phyloP scores from a whole-genome alignment of 2,888 invertebrate species.

The Platycnemis pennipes region DNA sequence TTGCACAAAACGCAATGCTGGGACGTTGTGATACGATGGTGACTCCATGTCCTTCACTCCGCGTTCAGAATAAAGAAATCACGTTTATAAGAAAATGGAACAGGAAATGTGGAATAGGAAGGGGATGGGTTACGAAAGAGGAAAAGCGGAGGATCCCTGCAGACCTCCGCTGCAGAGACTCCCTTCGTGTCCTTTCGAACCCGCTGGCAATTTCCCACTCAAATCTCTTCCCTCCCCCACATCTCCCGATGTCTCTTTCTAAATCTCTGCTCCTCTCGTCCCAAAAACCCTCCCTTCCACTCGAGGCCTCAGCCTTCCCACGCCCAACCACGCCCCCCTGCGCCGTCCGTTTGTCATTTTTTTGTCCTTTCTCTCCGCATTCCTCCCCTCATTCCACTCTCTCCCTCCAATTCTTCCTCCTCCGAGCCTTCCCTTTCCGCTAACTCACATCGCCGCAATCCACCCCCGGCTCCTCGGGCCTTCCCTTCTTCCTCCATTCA shows the following conservation, averaged over 20 bases:
- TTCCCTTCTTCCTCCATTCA: too few species aligned
- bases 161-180: background rate
- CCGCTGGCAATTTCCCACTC: constrained; percentile 2
- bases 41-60: too few species aligned
- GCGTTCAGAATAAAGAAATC: too few species aligned
- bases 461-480: too few species aligned
- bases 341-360: background rate
- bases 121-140: background rate
- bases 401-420: background rate
- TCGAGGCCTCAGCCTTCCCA: background rate
- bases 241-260: background rate
- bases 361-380: background rate
- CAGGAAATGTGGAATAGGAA: too few species aligned
- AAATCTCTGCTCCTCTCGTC: background rate
- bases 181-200: background rate
- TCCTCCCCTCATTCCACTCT: background rate
- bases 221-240: background rate
- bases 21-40: too few species aligned
- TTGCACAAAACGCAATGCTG: too few species aligned
- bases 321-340: background rate
- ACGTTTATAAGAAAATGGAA: too few species aligned
- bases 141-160: background rate
- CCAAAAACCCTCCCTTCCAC: background rate
- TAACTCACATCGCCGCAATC: too few species aligned
- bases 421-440: too few species aligned